Conservation (phyloP, 2,888 invertebrate species). For the Agrochola litura region DNA sequence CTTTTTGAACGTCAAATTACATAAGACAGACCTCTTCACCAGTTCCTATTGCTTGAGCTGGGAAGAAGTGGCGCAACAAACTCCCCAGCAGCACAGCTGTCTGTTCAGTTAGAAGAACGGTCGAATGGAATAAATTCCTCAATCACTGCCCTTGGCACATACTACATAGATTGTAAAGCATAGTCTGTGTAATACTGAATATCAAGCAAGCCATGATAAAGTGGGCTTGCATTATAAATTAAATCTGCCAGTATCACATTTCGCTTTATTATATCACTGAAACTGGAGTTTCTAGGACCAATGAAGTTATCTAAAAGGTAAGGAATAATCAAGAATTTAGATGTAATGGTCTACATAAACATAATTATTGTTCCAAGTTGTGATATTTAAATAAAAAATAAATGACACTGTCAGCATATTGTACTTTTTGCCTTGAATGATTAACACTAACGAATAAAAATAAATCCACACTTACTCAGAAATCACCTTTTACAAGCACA, state of each 20-base stretch:
- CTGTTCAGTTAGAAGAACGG: no score
- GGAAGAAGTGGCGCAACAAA: not conserved
- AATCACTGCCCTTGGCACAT: not conserved
- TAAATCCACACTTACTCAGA: constrained; percentile 21
- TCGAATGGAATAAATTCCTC: not conserved
- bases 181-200: not conserved
- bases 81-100: not conserved
- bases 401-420: not conserved
- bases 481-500: constrained; percentile 36
- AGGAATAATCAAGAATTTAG: not conserved
- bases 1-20: not conserved
- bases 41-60: not conserved
- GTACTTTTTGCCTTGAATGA: not conserved
- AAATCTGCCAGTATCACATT: not conserved
- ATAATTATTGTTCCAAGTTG: not conserved
- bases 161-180: no score
- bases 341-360: not conserved
- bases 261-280: not conserved
- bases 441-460: not conserved
- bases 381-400: not conserved
- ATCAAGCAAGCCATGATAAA: not conserved
- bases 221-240: not conserved
- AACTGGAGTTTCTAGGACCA: not conserved
- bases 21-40: not conserved
- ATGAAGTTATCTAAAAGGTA: not conserved